phyloP scores from a whole-genome alignment of 2,888 invertebrate genomes.

The Nowickia ferox region DNA sequence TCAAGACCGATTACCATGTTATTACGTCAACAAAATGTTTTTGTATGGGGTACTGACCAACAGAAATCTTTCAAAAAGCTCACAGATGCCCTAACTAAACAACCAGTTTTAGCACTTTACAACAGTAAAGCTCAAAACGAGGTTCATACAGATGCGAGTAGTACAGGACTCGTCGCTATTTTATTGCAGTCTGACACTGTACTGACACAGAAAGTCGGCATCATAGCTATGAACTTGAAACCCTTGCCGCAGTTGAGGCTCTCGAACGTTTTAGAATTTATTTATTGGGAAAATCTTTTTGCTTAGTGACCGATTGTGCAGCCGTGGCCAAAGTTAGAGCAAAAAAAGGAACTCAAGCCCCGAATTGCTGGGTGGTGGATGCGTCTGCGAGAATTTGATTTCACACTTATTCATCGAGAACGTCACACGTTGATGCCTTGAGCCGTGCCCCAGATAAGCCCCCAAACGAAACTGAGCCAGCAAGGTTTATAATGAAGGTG shows the following conservation, averaged over 20 bases:
- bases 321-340: slow-evolving; percentile 48
- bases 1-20: too few relatives aligned
- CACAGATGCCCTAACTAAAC: too few relatives aligned
- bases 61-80: too few relatives aligned
- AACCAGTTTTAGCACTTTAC: too few relatives aligned
- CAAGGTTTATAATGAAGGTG: slow-evolving; percentile 39
- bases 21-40: too few relatives aligned
- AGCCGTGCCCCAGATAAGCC: background rate
- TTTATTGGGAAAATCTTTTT: slow-evolving; percentile 49
- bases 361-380: slow-evolving; percentile 66
- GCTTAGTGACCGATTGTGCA: slow-evolving; percentile 59
- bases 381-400: slow-evolving; percentile 13
- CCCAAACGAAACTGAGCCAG: background rate
- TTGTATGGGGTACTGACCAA: too few relatives aligned
- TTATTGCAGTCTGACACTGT: slow-evolving; percentile 47
- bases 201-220: slow-evolving; percentile 53
- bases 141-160: too few relatives aligned
- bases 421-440: background rate
- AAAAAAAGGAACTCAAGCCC: slow-evolving; percentile 45
- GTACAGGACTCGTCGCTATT: slow-evolving; percentile 34
- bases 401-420: slow-evolving; percentile 1
- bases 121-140: too few relatives aligned
- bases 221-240: slow-evolving; percentile 69
- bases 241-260: slow-evolving; percentile 63
- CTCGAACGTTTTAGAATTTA: slow-evolving; percentile 60